phyloP scores from a whole-genome alignment of 2,888 invertebrate genomes.

The Ceratothoa steindachneri region DNA sequence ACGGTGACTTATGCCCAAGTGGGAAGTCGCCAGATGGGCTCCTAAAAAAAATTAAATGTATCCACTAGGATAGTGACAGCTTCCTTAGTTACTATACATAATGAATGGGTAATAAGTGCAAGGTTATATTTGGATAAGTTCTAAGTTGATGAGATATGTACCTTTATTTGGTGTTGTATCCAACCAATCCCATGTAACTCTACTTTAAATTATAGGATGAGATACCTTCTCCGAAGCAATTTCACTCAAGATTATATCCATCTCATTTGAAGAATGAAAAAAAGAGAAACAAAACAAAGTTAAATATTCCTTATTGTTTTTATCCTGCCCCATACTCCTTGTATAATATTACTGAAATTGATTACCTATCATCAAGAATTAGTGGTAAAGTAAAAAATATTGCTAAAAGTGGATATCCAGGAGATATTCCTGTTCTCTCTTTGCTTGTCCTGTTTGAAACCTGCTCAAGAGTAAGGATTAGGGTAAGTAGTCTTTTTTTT shows the following conservation, averaged over 20 bases:
- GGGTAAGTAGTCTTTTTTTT: too few relatives aligned
- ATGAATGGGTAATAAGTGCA: too few relatives aligned
- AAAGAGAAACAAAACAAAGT: slow-evolving; percentile 23
- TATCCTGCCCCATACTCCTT: slow-evolving; percentile 65
- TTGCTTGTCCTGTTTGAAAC: slow-evolving; percentile 64
- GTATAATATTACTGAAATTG: slow-evolving; percentile 64
- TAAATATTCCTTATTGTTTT: slow-evolving; percentile 68
- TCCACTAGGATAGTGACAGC: too few relatives aligned
- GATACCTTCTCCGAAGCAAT: neutral
- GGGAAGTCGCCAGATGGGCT: too few relatives aligned
- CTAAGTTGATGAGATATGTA: too few relatives aligned
- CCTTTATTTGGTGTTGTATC: too few relatives aligned
- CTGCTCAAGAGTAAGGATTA: slow-evolving; percentile 63
- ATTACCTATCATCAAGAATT: slow-evolving; percentile 61
- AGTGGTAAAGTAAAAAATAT: slow-evolving; percentile 59
- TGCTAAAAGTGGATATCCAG: slow-evolving; percentile 63
- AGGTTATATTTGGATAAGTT: too few relatives aligned
- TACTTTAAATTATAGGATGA: neutral
- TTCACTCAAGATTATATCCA: neutral
- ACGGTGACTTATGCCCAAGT: too few relatives aligned
- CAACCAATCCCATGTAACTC: too few relatives aligned
- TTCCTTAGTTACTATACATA: too few relatives aligned
- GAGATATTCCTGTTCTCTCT: slow-evolving; percentile 61
- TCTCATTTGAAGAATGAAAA: slow-evolving; percentile 22
- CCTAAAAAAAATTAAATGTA: too few relatives aligned